phyloP scores from a whole-genome alignment of 2,113 vertebrate genomes.

The Saimiri boliviensis region DNA sequence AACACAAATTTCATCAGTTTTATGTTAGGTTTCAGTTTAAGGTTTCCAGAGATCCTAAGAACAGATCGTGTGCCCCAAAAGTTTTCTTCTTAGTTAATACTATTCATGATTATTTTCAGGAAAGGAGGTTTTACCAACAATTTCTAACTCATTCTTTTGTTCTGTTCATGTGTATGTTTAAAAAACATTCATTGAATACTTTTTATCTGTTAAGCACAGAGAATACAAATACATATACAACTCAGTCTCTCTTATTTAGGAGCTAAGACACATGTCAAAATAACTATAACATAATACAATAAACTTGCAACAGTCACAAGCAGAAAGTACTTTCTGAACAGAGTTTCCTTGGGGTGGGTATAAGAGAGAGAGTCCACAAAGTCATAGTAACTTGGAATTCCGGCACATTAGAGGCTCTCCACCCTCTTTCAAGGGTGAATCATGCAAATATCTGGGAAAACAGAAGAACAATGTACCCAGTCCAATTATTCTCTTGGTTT shows the following conservation, averaged over 20 bases:
- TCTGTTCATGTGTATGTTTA: not conserved
- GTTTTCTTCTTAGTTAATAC: not conserved
- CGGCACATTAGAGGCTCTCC: not conserved
- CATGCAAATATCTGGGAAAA: not conserved
- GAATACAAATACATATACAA: not conserved
- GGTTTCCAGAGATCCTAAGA: not conserved
- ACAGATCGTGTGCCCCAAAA: not conserved
- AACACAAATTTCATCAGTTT: not conserved
- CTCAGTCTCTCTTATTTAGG: not conserved
- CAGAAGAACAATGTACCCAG: not conserved
- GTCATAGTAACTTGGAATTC: not conserved
- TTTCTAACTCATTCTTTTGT: not conserved
- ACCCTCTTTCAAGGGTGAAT: not conserved
- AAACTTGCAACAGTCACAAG: not conserved
- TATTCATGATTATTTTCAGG: slow-evolving; percentile 13
- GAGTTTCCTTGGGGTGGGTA: not conserved
- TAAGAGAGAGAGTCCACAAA: not conserved
- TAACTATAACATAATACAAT: not conserved
- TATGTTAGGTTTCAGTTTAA: not conserved
- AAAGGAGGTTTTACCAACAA: not conserved
- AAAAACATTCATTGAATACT: not conserved
- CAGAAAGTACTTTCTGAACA: not conserved
- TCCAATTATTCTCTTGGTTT: not conserved
- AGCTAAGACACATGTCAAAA: not conserved
- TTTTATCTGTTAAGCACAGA: not conserved